phyloP scores from a whole-genome alignment of 2,113 vertebrate genomes.

The Plestiodon gilberti region DNA sequence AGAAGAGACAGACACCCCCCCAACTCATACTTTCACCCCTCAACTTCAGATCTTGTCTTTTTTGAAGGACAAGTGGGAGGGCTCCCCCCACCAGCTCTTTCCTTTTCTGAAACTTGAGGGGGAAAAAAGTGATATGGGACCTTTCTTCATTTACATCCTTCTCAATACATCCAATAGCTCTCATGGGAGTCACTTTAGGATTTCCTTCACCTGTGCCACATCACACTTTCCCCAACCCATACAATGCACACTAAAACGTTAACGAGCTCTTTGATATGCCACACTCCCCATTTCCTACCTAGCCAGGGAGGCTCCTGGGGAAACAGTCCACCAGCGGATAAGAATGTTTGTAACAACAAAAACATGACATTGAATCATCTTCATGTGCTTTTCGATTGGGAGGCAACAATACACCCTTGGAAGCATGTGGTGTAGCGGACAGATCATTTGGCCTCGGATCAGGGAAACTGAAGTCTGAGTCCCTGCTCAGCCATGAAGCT shows the following conservation, averaged over 20 bases:
- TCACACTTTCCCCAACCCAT: background rate
- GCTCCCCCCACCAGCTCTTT: background rate
- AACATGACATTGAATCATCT: background rate
- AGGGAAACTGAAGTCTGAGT: background rate
- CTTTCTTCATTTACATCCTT: background rate
- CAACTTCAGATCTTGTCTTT: background rate
- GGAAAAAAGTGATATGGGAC: background rate
- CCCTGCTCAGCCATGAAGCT: background rate
- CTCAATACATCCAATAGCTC: background rate
- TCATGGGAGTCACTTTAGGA: background rate
- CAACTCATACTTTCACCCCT: background rate
- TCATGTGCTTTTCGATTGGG: background rate
- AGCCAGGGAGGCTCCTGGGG: no score
- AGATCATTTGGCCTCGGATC: background rate
- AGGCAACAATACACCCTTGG: background rate
- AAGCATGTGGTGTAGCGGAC: background rate
- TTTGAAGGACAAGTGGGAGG: background rate
- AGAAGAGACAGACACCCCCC: background rate
- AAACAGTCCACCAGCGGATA: background rate
- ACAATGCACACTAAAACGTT: background rate
- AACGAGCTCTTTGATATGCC: no score
- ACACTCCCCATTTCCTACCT: no score
- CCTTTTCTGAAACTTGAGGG: background rate
- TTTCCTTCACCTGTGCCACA: background rate
- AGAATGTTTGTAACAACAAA: background rate